Evolutionary conservation across 2,797 vertebrate species (phyloP).

Genomic region (Glyptemys insculpta): DNA sequence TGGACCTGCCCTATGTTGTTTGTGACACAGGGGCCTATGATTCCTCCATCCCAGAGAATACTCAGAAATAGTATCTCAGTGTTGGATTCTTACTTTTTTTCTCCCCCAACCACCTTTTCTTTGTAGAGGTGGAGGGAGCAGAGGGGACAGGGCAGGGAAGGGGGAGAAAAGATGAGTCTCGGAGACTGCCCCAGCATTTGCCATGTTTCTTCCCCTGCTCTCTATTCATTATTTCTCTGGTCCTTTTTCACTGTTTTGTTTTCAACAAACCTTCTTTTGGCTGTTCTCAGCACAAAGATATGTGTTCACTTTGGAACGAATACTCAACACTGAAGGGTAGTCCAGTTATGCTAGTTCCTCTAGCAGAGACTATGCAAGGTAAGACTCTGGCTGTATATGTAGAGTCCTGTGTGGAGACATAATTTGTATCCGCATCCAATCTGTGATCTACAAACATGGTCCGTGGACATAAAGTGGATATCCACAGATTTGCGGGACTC

Average conservation of each 20-base stretch:
- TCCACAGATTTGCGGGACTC: no score
- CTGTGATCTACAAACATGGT: no score
- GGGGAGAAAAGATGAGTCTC: background rate
- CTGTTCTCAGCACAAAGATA: background rate
- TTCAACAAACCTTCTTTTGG: background rate
- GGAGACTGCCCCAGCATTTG: background rate
- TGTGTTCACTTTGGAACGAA: background rate
- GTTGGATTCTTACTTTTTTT: no score
- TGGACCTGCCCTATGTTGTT: background rate
- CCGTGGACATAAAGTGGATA: no score
- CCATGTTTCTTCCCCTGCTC: background rate
- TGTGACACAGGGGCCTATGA: background rate
- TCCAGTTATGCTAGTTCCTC: background rate
- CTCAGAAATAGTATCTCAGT: background rate
- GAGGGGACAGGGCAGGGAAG: accelerated
- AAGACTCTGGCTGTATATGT: background rate
- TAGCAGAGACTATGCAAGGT: accelerated
- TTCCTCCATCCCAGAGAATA: background rate
- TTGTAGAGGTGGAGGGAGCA: no score
- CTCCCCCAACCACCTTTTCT: no score
- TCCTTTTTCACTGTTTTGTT: background rate
- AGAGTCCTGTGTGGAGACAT: no score
- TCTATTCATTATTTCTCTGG: background rate
- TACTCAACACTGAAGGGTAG: background rate
- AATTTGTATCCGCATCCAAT: no score